phyloP scores from a whole-genome alignment of 2,113 vertebrate species.

The Oenanthe melanoleuca region DNA sequence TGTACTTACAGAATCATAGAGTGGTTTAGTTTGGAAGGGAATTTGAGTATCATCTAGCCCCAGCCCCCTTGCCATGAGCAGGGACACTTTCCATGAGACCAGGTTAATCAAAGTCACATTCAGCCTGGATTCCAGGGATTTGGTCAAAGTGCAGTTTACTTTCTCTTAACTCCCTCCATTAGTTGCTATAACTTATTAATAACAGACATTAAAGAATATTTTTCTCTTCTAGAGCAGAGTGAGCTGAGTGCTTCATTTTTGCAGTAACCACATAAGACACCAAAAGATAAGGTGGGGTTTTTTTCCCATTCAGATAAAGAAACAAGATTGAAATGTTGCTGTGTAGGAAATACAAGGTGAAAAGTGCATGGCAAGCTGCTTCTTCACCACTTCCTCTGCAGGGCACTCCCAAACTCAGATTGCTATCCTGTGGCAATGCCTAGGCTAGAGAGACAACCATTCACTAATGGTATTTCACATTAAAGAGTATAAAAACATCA shows the following conservation, averaged over 20 bases:
- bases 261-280: neutral
- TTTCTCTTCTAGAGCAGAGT: neutral
- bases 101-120: neutral
- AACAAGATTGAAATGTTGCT: neutral
- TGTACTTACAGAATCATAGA: neutral
- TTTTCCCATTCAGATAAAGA: neutral
- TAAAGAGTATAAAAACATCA: slow-evolving; percentile 14
- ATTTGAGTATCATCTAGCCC: neutral
- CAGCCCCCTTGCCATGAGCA: accelerated
- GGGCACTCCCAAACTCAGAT: neutral
- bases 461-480: slow-evolving; percentile 4
- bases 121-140: neutral
- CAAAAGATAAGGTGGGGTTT: neutral
- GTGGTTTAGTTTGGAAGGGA: neutral
- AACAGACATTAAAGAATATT: neutral
- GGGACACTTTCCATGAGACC: neutral
- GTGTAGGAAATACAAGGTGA: neutral
- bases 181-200: neutral
- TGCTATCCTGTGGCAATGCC: neutral
- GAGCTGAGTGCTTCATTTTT: neutral
- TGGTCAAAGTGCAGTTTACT: neutral
- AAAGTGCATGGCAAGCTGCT: slow-evolving; percentile 20
- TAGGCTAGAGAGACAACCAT: neutral
- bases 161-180: neutral
- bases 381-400: neutral